Conservation (phyloP, 2,797 vertebrate genomes). For the Typhlichthys eigenmanni region DNA sequence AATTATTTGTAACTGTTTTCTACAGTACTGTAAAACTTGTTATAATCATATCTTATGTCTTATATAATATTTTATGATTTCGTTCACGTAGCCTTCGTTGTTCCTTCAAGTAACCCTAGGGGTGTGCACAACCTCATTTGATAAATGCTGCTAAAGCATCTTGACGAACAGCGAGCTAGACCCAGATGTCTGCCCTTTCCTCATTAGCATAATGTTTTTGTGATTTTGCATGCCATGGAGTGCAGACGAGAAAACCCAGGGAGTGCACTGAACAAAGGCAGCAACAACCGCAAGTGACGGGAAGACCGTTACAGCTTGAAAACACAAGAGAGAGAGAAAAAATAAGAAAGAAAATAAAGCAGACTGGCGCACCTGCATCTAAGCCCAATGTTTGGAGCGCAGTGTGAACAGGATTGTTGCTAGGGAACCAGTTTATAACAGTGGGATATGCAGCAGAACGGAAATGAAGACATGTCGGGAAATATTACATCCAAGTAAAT, state of each 20-base stretch:
- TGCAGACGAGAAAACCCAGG: conserved; percentile 58
- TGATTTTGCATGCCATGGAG: conserved; percentile 48
- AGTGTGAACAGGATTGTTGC: conserved; percentile 43
- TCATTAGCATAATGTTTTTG: conserved; percentile 79
- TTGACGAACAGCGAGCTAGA: conserved; percentile 47
- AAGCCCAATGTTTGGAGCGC: conserved; percentile 62
- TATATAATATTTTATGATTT: too few species aligned
- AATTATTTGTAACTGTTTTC: too few species aligned
- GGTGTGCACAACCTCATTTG: conserved; percentile 11
- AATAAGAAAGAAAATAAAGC: too few species aligned
- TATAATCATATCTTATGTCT: too few species aligned
- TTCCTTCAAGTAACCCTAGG: not conserved
- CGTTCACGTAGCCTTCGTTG: too few species aligned
- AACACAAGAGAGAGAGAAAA: conserved; percentile 66
- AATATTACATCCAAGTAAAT: conserved; percentile 35
- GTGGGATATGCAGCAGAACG: conserved; percentile 40
- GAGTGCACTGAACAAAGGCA: conserved; percentile 74
- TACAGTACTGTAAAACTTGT: too few species aligned
- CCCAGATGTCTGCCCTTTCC: conserved; percentile 71
- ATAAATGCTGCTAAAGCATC: conserved; percentile 39
- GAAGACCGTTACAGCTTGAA: conserved; percentile 75
- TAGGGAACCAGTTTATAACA: conserved; percentile 47
- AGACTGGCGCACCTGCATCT: conserved; percentile 73
- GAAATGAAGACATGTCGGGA: conserved; percentile 12
- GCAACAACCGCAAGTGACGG: conserved; percentile 76